A percentile compares a stretch with the other conserved stretches of the same genome.
phyloP scores from a whole-genome alignment of 2,113 vertebrate species.

The Ciconia maguari region DNA sequence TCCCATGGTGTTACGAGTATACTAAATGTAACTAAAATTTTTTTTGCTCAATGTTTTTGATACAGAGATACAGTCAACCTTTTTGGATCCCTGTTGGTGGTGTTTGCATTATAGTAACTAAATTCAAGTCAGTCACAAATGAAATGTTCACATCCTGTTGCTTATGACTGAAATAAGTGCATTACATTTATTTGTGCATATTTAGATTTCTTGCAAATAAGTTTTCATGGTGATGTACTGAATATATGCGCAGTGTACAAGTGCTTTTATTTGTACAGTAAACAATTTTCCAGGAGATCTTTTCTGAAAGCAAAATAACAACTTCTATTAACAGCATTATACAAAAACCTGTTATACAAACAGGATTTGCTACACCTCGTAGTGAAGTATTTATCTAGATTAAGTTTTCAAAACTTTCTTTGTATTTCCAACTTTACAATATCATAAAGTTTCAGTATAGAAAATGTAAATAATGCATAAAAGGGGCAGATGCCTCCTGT shows the following conservation, averaged over 20 bases:
- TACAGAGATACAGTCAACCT: background rate
- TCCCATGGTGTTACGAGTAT: background rate
- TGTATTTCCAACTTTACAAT: slow-evolving; percentile 27
- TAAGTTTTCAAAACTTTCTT: background rate
- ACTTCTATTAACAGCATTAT: slow-evolving; percentile 40
- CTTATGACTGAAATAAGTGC: background rate
- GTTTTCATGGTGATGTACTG: background rate
- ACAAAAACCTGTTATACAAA: slow-evolving; percentile 80
- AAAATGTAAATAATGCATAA: slow-evolving; percentile 38
- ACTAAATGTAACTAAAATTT: background rate
- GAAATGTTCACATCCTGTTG: background rate
- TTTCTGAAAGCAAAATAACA: slow-evolving; percentile 76
- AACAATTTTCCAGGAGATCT: slow-evolving; percentile 61
- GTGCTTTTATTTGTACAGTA: slow-evolving; percentile 66
- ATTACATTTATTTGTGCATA: background rate
- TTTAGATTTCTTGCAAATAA: background rate
- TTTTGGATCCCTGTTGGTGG: background rate
- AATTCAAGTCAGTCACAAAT: background rate
- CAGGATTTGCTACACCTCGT: slow-evolving; percentile 68
- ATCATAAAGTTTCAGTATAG: slow-evolving; percentile 24
- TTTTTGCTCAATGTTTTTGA: background rate
- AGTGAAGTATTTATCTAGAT: slow-evolving; percentile 65
- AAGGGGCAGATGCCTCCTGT: background rate
- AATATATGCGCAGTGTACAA: slow-evolving; percentile 56
- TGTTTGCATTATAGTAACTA: background rate